phyloP scores from a whole-genome alignment of 1,140 invertebrate genomes.

The Nasonia vitripennis region DNA sequence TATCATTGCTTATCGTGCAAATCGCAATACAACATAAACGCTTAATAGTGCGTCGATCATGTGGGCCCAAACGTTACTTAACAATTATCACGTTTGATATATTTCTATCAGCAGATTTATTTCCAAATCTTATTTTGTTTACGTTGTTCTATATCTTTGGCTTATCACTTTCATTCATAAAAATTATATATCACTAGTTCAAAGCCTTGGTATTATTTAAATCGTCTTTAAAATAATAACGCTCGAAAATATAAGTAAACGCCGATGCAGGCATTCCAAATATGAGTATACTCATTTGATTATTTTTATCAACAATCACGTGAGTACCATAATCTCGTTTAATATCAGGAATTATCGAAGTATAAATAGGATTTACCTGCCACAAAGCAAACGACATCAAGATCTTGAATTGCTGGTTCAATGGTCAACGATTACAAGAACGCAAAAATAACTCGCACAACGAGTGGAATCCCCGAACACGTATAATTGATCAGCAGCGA shows the following conservation, averaged over 20 bases:
- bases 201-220: not conserved
- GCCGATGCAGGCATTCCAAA: no score
- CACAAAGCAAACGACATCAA: not conserved
- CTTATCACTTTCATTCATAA: constrained; percentile 16
- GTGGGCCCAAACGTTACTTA: no score
- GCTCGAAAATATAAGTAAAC: no score
- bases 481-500: not conserved
- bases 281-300: not conserved
- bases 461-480: not conserved
- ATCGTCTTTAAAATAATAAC: no score
- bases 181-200: not conserved
- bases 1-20: no score
- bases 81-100: no score
- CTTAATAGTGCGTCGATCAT: no score
- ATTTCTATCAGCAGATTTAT: no score
- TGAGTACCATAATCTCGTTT: not conserved
- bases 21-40: no score
- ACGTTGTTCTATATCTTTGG: not conserved
- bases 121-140: not conserved
- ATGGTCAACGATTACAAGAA: not conserved
- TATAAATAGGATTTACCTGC: no score
- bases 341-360: not conserved
- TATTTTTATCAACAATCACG: not conserved
- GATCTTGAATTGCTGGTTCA: not conserved
- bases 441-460: not conserved